These are phyloP conservation scores for Trichomycterus rosablanca DNA, from an alignment of 2,113 vertebrate species.

Conservation along the genomic window DNA sequence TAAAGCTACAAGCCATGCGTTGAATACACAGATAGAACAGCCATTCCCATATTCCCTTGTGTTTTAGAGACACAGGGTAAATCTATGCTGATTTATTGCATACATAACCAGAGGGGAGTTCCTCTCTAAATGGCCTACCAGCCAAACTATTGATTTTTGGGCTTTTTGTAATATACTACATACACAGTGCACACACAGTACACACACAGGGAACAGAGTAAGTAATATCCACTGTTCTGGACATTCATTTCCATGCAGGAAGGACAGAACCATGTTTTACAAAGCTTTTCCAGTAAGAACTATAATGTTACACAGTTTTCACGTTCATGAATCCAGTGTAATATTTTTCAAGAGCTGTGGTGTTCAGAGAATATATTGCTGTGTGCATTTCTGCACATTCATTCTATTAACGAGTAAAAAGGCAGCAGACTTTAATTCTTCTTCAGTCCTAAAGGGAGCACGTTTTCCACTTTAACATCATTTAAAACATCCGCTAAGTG, in stretches of 20 bases:
- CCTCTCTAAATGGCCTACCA: conserved; percentile 44
- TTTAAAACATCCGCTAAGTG: no score
- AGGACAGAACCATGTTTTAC: conserved; percentile 43
- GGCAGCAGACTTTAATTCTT: background rate
- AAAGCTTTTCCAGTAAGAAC: no score
- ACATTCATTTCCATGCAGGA: conserved; percentile 49
- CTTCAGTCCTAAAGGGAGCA: background rate
- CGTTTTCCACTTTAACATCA: background rate
- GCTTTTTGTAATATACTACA: conserved; percentile 17
- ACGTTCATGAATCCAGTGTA: conserved; percentile 2
- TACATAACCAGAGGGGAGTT: conserved; percentile 43
- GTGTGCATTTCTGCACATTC: conserved; percentile 23
- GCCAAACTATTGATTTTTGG: conserved; percentile 58
- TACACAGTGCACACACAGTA: conserved; percentile 37
- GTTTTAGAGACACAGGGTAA: conserved; percentile 28
- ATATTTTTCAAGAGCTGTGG: conserved; percentile 3
- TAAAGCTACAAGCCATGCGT: conserved; percentile 6
- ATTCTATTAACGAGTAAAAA: conserved; percentile 1
- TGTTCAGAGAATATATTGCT: conserved; percentile 24
- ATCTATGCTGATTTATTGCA: conserved; percentile 53
- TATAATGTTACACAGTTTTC: no score
- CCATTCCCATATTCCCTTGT: conserved; percentile 37
- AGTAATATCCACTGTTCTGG: conserved; percentile 39
- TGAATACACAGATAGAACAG: no score
- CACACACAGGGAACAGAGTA: conserved; percentile 40